phyloP scores from a whole-genome alignment of 2,113 vertebrate species.

The Psophia crepitans region DNA sequence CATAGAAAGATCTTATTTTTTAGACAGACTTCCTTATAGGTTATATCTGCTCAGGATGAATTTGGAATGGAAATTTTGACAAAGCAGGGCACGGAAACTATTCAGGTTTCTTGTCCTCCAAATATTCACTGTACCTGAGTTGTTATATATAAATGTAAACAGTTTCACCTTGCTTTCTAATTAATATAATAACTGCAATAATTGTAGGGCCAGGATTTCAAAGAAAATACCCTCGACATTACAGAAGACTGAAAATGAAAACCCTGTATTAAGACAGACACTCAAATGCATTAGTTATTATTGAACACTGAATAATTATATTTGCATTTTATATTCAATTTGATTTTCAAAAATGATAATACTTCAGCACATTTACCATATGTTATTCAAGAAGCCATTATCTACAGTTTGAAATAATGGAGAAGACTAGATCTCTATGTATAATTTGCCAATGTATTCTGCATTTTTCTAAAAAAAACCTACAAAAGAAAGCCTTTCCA shows the following conservation, averaged over 20 bases:
- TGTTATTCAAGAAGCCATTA: constrained; percentile 1
- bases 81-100: neutral
- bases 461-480: neutral
- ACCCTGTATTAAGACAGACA: neutral
- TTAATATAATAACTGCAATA: neutral
- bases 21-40: neutral
- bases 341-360: neutral
- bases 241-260: neutral
- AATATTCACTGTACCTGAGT: neutral
- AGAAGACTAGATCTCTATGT: neutral
- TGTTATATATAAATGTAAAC: neutral
- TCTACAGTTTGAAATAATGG: neutral
- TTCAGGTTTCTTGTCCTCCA: neutral
- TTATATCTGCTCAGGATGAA: neutral
- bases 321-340: constrained; percentile 5
- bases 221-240: neutral
- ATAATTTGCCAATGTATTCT: neutral
- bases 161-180: neutral
- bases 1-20: neutral
- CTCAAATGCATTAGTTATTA: neutral
- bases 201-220: neutral
- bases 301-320: neutral
- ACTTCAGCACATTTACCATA: neutral
- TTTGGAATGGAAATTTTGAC: neutral
- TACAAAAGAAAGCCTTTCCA: neutral